Evolutionary conservation across 37 sponge, comb jelly and placozoan species (phyloP).

Genomic region (Beroe ovata): DNA sequence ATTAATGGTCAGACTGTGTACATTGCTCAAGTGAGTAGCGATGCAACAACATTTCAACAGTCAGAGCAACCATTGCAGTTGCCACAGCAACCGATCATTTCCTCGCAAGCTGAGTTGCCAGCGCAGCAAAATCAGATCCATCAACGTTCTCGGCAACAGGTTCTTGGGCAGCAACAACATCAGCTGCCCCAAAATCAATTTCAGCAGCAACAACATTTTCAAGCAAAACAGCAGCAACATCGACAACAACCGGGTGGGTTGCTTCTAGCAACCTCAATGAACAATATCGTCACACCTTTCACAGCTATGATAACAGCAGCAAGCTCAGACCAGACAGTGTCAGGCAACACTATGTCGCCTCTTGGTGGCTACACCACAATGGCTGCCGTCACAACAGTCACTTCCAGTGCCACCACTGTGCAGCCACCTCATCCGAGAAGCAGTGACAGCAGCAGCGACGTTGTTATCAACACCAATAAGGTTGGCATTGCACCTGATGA

Average conservation of each 20-base stretch:
- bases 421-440: not conserved
- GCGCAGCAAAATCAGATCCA: not conserved
- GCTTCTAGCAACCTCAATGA: not conserved
- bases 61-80: not conserved
- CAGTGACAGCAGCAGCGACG: not conserved
- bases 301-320: not conserved
- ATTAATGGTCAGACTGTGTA: slow-evolving; percentile 31
- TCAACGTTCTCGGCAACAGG: not conserved
- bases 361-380: not conserved
- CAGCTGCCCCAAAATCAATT: no score
- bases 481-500: not conserved
- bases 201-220: no score
- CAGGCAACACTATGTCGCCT: not conserved
- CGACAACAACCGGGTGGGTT: not conserved
- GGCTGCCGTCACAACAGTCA: not conserved
- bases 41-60: not conserved
- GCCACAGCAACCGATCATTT: not conserved
- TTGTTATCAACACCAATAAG: not conserved
- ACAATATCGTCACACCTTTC: not conserved
- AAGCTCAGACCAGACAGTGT: not conserved
- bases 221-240: no score
- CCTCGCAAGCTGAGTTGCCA: not conserved
- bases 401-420: not conserved
- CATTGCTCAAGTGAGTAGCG: slow-evolving; percentile 29
- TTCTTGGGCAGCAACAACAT: not conserved